phyloP scores from a whole-genome alignment of 1,140 invertebrate genomes.

The Pollicipes pollicipes region DNA sequence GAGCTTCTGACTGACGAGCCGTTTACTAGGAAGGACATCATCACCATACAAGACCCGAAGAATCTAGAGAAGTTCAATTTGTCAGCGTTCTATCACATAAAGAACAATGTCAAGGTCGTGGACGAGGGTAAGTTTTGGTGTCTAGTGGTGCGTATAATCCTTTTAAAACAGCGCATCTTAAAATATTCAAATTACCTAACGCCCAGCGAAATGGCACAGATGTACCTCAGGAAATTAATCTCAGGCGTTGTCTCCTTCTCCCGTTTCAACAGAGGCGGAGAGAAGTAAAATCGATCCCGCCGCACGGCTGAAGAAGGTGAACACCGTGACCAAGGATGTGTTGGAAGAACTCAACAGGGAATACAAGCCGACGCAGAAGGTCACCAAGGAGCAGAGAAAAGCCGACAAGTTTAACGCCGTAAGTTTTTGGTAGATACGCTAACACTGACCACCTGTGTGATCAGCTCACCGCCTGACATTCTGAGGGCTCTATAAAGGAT shows the following conservation, averaged over 20 bases:
- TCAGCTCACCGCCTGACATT: too few species aligned
- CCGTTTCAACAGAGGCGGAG: background rate
- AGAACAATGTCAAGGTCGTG: slow-evolving; percentile 75
- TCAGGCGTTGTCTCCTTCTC: too few species aligned
- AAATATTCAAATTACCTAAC: too few species aligned
- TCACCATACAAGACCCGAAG: slow-evolving; percentile 82
- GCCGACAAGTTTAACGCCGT: slow-evolving; percentile 87
- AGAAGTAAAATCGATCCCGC: background rate
- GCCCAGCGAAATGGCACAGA: too few species aligned
- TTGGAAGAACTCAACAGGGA: slow-evolving; percentile 68
- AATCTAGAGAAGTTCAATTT: slow-evolving; percentile 90
- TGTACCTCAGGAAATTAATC: too few species aligned
- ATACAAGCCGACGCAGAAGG: slow-evolving; percentile 43
- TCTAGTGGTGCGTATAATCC: too few species aligned
- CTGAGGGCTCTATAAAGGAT: too few species aligned
- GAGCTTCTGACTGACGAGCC: slow-evolving; percentile 82
- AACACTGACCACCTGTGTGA: too few species aligned
- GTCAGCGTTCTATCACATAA: slow-evolving; percentile 85
- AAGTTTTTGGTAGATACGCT: slow-evolving; percentile 22
- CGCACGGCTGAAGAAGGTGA: slow-evolving; percentile 61
- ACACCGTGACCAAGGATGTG: slow-evolving; percentile 71
- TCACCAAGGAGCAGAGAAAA: slow-evolving; percentile 36
- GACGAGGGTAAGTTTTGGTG: slow-evolving; percentile 53
- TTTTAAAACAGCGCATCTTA: too few species aligned
- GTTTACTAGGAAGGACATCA: slow-evolving; percentile 80